Evolutionary conservation across 2,797 vertebrate genomes (phyloP), one percentile per base, ranked within the genome.

Genomic region (Lagorchestes hirsutus): DNA sequence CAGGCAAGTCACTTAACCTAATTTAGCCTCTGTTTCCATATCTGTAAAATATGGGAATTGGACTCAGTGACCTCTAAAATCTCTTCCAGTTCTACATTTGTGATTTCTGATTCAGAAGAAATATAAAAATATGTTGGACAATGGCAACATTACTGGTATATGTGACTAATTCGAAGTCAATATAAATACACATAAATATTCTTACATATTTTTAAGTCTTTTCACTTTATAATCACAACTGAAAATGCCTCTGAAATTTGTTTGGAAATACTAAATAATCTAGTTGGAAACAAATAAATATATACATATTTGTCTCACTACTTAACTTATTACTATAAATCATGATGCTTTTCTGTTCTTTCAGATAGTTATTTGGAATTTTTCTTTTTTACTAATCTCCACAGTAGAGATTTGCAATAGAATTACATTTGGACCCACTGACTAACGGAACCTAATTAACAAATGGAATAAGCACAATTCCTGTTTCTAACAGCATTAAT

Each of bases 151-250:
- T 27, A 82, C 40, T 46, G 40, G 40, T 27, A 82, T 24, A 46
- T 82, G 40, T 24, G 40, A 82, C 22, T 82, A 27, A 27, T 87
- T 50, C 74, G 50, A 46, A 87, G 74, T 87, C 40, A 87, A 87
- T 87, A 24, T 22, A 10, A 22, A 46, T 6, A 46, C 40, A 82
- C 22, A 87, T 87, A 50, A 46, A 87, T 9, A 50, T 82, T 27
- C 16, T 11, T 2, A 40, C n/a, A n/a, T n/a, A 34, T 62, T 62
- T 62, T 13, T 13, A 62, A 92, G 93, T 95, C 90, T 97, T 62
- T 87, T 94, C 34, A 93, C 59, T 97, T 97, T 96, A 97, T 94
- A 97, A 59, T 55, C 96, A 92, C 54, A 57, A 4, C 57, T 96
- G 95, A 91, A 97, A 93, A 31, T 93, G 54, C 46, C 55, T 91